Evolutionary conservation across 1,140 invertebrate species (phyloP).

Genomic region (Lepidurus arcticus): DNA sequence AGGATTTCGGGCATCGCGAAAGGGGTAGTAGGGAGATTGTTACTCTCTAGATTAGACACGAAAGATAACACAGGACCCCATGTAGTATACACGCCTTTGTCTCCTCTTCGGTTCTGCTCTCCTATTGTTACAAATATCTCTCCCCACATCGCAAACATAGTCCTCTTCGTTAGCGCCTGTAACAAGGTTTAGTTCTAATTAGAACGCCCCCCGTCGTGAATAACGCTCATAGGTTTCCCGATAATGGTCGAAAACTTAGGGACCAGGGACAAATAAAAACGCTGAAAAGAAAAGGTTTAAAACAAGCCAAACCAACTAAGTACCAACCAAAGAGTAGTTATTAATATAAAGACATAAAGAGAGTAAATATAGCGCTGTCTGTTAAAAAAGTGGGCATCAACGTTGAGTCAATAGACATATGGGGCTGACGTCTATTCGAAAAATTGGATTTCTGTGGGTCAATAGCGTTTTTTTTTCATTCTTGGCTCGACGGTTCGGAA

Average conservation of each 20-base stretch:
- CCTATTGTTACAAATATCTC: background rate
- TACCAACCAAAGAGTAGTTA: background rate
- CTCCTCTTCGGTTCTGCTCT: background rate
- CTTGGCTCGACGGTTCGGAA: background rate
- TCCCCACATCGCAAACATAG: background rate
- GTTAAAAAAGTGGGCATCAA: background rate
- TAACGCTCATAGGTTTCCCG: background rate
- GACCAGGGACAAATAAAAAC: background rate
- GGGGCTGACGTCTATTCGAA: background rate
- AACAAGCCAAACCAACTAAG: background rate
- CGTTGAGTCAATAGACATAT: background rate
- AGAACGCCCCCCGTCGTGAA: background rate
- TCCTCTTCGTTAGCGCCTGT: background rate
- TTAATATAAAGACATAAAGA: background rate
- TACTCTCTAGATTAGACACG: background rate
- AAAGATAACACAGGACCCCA: background rate
- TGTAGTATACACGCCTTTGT: background rate
- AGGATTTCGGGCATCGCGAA: background rate
- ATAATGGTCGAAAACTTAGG: background rate
- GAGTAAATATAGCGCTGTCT: background rate
- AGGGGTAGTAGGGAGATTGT: background rate
- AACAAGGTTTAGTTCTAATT: slow-evolving; percentile 10
- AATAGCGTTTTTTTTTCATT: background rate
- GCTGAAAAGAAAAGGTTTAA: background rate
- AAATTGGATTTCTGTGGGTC: background rate